phyloP scores from a whole-genome alignment of 2,797 vertebrate species.

The Bradypodion pumilum region DNA sequence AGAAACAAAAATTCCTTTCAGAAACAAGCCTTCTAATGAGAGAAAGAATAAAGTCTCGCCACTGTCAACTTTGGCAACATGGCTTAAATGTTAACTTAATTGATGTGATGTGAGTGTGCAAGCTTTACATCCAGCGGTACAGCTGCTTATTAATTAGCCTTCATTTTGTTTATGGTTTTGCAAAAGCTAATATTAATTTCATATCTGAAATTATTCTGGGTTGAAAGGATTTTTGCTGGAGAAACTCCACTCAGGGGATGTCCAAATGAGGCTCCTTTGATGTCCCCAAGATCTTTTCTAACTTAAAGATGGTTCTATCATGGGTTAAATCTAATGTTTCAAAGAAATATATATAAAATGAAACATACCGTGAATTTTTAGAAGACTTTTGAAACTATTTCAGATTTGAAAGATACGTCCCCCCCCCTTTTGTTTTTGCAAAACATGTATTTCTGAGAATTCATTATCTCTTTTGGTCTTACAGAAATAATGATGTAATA shows the following conservation, averaged over 20 bases:
- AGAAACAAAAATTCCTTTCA: neutral
- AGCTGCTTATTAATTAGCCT: slow-evolving; percentile 26
- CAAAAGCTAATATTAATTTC: slow-evolving; percentile 28
- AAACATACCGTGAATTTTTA: neutral
- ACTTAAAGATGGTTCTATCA: neutral
- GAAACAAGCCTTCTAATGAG: neutral
- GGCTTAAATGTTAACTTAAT: neutral
- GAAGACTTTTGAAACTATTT: neutral
- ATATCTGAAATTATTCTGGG: no score
- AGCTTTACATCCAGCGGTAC: neutral
- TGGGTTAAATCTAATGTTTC: neutral
- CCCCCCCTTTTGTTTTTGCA: neutral
- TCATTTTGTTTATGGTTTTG: neutral
- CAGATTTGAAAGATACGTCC: neutral
- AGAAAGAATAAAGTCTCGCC: neutral
- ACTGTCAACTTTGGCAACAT: no score
- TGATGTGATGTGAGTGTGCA: slow-evolving; percentile 26
- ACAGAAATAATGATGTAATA: slow-evolving; percentile 31
- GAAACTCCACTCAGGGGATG: no score
- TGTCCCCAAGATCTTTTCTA: no score
- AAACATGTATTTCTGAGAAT: neutral
- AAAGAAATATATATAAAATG: neutral
- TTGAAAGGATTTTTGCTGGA: no score
- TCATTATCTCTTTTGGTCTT: neutral
- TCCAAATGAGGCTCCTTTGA: no score